Evolutionary conservation across 2,888 invertebrate genomes (phyloP), one percentile per base, ranked within the genome.

Genomic region (Lycia hirtaria): DNA sequence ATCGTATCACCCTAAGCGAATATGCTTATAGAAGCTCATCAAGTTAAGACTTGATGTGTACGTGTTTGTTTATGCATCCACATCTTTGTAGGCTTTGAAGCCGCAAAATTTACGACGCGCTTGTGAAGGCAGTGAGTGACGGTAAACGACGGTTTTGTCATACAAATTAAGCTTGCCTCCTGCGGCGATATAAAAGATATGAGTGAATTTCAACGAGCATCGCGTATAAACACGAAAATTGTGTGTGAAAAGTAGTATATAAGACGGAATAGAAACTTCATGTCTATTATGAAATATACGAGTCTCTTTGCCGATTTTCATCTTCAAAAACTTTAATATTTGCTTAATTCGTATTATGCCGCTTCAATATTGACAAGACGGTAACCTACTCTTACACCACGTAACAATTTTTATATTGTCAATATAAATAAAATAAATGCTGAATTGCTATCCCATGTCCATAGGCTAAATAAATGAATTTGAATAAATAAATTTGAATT

Each of bases 131-230:
- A 56, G 56, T 54, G 54, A 47, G 37, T 57, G 43, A 55, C 40
- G 38, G 30, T 22, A 49, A 54, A 60, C 56, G 55, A 61, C 63
- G 64, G 62, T 61, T 67, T 62, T 64, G 59, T 71, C 66, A 68
- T 63, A 65, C 62, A 72, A 72, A 72, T 75, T 71, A 66, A 57
- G 62, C 54, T 55, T 44, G 35, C 37, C 44, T 44, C 54, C 40
- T 65, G 62, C 57, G 32, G 45, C 60, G 59, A 67, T 67, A 67
- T 63, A 62, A 50, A 63, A 59, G 55, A 38, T 43, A 54, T 41
- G 37, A 44, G 61, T 51, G 17, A 52, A 58, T 59, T 59, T 48
- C 47, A 43, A 56, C 62, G 60, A 63, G 63, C 56, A 59, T 56
- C 52, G 56, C 56, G 56, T 56, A 66, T 63, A 52, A 64, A 62